Evolutionary conservation across 1,140 invertebrate species (phyloP), one percentile per base, ranked within the genome.

Genomic region (Aphis gossypii): DNA sequence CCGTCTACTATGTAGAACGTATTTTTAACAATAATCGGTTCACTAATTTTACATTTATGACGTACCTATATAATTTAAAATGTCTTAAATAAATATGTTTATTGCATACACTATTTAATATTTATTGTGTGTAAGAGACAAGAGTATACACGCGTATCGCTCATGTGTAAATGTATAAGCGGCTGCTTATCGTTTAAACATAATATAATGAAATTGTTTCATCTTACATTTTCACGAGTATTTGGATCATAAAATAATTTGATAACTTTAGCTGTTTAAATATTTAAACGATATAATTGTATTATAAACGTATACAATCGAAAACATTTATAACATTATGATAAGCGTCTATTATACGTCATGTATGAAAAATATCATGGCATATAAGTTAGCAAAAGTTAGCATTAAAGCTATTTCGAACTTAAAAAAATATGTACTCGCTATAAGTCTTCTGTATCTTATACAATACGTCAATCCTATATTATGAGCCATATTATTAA

Each of bases 161-260:
- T 35, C 60, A 11, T 44, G 20, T 84, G 82, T 48, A 87, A 48
- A 87, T n/a, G 30, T 48, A n/a, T 86, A 30, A 87, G 20, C 20
- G 86, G 18, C 23, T 48, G 14, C 14, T 76, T 76, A 35, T 87
- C 46, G 30, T 51, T 87, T 51, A 30, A 51, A 35, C n/a, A n/a
- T 76, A 76, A 76, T 76, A n/a, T 76, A 54, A 88, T 51, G 48
- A 38, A 89, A 89, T 54, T 89, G 35, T 89, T 88, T 21, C 9
- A 35, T 88, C 86, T 35, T 51, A 48, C 18, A 21, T 51, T 51
- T 88, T 51, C 84, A n/a, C 30, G 30, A 51, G 46, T 46, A 88
- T 35, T 35, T 9, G 7, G 86, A 35, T 51, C n/a, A 88, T 88
- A 51, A 51, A 88, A 51, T 38, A 54, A 51, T 89, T 51, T 51